Conservation (phyloP, 1,140 invertebrate species). For the Monomorium pharaonis region DNA sequence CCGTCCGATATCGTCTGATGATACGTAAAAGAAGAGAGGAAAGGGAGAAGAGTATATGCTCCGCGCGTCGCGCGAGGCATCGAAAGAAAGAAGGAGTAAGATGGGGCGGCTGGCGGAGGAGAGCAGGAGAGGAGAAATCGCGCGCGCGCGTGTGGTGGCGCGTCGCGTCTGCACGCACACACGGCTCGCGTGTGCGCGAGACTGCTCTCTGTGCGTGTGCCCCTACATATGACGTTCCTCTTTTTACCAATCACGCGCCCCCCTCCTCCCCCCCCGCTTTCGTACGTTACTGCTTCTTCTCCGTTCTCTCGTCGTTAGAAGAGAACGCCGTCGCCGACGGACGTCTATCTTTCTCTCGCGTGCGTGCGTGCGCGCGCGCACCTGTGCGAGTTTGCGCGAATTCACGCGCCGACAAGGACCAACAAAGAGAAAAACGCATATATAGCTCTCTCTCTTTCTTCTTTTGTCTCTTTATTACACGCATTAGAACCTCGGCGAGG, state of each 20-base stretch:
- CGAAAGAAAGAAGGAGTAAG: background rate
- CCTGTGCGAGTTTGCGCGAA: background rate
- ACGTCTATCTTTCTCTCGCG: background rate
- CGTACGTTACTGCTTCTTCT: too few relatives aligned
- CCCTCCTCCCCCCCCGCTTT: too few relatives aligned
- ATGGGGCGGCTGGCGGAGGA: background rate
- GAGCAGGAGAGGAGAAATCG: conserved; percentile 18
- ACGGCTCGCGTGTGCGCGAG: background rate
- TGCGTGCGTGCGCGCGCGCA: background rate
- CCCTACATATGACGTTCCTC: background rate
- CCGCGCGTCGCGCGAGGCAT: too few relatives aligned
- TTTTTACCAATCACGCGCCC: background rate
- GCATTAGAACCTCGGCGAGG: background rate
- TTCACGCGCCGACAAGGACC: background rate
- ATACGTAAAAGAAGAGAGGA: background rate
- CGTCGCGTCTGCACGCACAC: background rate
- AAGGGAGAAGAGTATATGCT: too few relatives aligned
- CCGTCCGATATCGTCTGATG: background rate
- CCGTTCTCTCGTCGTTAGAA: background rate
- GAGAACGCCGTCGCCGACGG: background rate
- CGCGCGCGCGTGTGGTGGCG: background rate
- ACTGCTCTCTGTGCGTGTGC: background rate
- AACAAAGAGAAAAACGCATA: background rate
- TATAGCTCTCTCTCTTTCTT: background rate
- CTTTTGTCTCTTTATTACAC: background rate